Base-by-base conservation (phyloP, 2,797 vertebrate genomes). In the Hephaestus fuliginosus region DNA sequence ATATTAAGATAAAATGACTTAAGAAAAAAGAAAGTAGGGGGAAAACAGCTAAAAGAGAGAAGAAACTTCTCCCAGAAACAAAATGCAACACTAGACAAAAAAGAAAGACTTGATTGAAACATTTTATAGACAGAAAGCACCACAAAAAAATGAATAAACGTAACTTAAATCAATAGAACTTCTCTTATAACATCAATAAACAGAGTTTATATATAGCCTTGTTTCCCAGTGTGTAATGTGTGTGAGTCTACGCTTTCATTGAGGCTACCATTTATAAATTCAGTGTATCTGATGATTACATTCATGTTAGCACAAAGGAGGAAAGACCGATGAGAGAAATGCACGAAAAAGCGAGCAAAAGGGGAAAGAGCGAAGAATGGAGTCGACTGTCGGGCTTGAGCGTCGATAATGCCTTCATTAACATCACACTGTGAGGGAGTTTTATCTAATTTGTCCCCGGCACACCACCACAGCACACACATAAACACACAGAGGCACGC, bases 331-430 rank as follows among this genome's bases (percentile, higher is more conserved):
- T 12, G 69, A 61, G 55, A 57, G 43, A 25, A 68, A 73, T 52
- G 62, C 74, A 80, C 43, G 67, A 67, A 39, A 33, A 53, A 28
- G 73, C 14, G 20, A 33, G 64, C 68, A 66, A 70, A 66, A 64
- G 49, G 36, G 57, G 41, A 73, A 67, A 22, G 39, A 64, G 72
- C 48, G 66, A 57, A 78, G 62, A 75, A 73, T 55, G 43, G 75
- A 81, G 74, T 68, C 14, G 41, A 83, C 71, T 64, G 76, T 62
- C 65, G 67, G 53, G 58, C 65, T 56, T 60, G 22, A 20, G 64
- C 53, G 0, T 72, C 73, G 56, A 74, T 76, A 88, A 88, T 81
- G 70, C 64, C 72, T 73, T 85, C 53, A 82, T 88, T 85, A 85
- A 74, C 55, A 63, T 87, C 83, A 82, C 81, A 52, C 78, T 82